Percentiles rank a stretch among this genome's conserved stretches.
phyloP scores from a whole-genome alignment of 2,888 invertebrate genomes.

The Xestoiulus laeticollis region DNA sequence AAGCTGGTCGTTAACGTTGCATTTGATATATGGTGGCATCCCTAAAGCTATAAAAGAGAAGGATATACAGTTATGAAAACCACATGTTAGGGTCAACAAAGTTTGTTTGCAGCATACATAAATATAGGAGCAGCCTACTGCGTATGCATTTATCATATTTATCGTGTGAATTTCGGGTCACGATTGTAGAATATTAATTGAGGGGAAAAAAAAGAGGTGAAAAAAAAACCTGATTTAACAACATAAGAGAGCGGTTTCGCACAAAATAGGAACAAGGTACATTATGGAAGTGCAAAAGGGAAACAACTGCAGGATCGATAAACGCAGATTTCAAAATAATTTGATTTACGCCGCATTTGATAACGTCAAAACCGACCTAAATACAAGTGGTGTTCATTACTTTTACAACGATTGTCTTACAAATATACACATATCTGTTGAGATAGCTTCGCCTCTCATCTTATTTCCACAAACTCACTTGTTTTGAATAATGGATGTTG shows the following conservation, averaged over 20 bases:
- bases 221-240: background rate
- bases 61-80: constrained; percentile 41
- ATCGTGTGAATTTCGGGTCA: constrained; percentile 41
- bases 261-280: background rate
- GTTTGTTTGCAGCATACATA: constrained; percentile 27
- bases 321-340: constrained; percentile 21
- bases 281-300: background rate
- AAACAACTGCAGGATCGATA: constrained; percentile 19
- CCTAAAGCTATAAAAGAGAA: constrained; percentile 11
- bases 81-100: constrained; percentile 39
- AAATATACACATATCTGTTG: background rate
- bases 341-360: constrained; percentile 36
- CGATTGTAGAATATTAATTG: constrained; percentile 23
- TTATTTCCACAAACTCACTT: background rate
- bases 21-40: constrained; percentile 17
- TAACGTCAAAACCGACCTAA: constrained; percentile 19
- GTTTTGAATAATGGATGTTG: background rate
- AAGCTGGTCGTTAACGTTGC: constrained; percentile 19
- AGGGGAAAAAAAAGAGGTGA: background rate
- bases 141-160: constrained; percentile 1
- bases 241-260: background rate
- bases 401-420: background rate
- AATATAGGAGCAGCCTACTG: background rate
- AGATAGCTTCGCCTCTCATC: background rate
- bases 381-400: background rate